Base-by-base conservation (phyloP, 1,140 invertebrate genomes). In the Lordiphosa collinella region DNA sequence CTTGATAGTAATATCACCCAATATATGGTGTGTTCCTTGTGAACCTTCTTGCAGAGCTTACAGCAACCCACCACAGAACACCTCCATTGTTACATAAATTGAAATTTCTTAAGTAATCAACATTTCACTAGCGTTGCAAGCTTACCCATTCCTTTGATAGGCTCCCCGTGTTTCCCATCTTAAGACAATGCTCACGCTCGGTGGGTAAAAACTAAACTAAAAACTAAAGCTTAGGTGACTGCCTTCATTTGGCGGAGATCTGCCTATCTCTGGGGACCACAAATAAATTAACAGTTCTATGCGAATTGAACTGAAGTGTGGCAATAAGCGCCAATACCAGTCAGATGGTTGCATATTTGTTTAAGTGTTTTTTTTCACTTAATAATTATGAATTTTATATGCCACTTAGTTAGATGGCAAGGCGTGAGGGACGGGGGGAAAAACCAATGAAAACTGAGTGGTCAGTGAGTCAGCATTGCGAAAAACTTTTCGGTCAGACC, bases 301-400 rank as follows among this genome's bases (percentile, higher is more conserved):
- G 76, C 52, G 59, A 82, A 82, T 65, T 60, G 46, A 47, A 38
- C 25, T 25, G 16, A 74, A 80, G 66, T 80, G 65, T 80, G 75
- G 69, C 75, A 80, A 80, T 57, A 61, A 46, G 64, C 51, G 43
- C 13, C 11, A 32, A 34, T 22, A 46, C 25, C 43, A 46, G 29
- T 29, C 22, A 22, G n/a, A 29, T 29, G 29, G 16, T 29, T 44
- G 11, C 14, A 38, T 48, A 32, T 36, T 16, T 43, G 16, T 22
- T 38, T n/a, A 38, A 8, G 25, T 44, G 7, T 43, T 16, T 43
- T 43, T 12, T 12, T 29, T 43, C 25, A 43, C 18, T 35, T 12
- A 31, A 46, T 59, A 37, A 53, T 65, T 53, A 49, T 52, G 37
- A 10, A 54, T 54, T 65, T 61, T 16, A 54, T 47, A 34, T 16